Percentiles rank a stretch among this genome's conserved stretches.
phyloP scores from a whole-genome alignment of 2,113 vertebrate species.

The Pelobates fuscus region DNA sequence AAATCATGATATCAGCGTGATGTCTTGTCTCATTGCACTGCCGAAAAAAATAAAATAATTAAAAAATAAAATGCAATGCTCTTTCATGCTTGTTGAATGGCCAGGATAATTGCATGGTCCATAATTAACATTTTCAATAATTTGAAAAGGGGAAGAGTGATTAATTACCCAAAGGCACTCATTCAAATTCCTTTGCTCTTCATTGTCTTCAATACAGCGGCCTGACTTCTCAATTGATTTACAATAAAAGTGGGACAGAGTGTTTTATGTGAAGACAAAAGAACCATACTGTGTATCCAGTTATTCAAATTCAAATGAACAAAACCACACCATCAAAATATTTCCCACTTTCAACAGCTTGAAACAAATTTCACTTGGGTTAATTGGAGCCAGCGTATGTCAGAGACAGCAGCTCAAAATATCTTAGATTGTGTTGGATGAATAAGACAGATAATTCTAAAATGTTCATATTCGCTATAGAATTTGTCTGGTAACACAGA shows the following conservation, averaged over 20 bases:
- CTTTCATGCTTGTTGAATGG: conserved; percentile 57
- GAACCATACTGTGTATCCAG: background rate
- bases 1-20: background rate
- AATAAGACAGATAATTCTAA: too few species aligned
- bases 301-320: conserved; percentile 33
- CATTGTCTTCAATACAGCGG: conserved; percentile 54
- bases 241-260: conserved; percentile 30
- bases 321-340: background rate
- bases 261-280: conserved; percentile 27
- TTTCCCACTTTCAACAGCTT: conserved; percentile 19
- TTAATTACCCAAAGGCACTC: conserved; percentile 61
- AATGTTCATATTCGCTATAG: too few species aligned
- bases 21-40: background rate
- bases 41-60: conserved; percentile 60
- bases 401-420: background rate
- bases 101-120: conserved; percentile 54
- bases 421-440: too few species aligned
- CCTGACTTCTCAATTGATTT: conserved; percentile 50
- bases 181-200: conserved; percentile 60
- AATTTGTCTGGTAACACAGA: too few species aligned
- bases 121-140: conserved; percentile 64
- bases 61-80: conserved; percentile 60
- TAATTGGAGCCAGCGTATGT: conserved; percentile 10
- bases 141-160: conserved; percentile 57
- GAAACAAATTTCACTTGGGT: background rate